Base-by-base conservation (phyloP, 2,888 invertebrate genomes). In the Troides aeacus region DNA sequence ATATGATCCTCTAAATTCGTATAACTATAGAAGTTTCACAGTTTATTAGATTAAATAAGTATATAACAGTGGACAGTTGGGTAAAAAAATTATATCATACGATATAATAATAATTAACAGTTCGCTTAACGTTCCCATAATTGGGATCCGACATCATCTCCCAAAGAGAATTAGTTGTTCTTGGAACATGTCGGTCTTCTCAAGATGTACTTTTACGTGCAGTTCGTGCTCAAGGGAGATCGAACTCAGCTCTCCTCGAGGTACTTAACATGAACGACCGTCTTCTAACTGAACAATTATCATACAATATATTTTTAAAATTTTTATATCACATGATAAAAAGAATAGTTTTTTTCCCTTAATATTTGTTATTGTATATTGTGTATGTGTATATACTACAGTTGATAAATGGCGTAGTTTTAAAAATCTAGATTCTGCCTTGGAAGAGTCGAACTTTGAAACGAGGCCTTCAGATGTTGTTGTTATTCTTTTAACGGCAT, bases 1-100 rank as follows among this genome's bases (percentile, higher is more conserved):
- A 88, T 88, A 88, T 88, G 88, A 84, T 76, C 80, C 78, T 82
- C 79, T 86, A 87, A 87, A 88, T 88, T 88, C 87, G 87, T 73
- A 70, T 64, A 64, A 62, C 30, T 64, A 64, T 67, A 62, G 66
- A 68, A 68, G 64, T n/a, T 60, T 66, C 36, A 67, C 58, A 62
- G 64, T 66, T 68, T 62, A 66, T 56, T 68, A 36, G 42, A 64
- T 59, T 72, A 69, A 53, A 72, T 64, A 67, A 62, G 42, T 62
- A 69, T 64, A 69, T 72, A 57, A 61, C 59, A 69, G 60, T 68
- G 59, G 64, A 72, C 77, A 77, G 74, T 75, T 72, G 57, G 73
- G 72, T 68, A 73, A 72, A 77, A 76, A 75, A 68, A 15, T 30
- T 23, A 58, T 56, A 50, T 39, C 46, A 53, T 53, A 53, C 53